Percentiles rank a stretch among this genome's conserved stretches.
Conservation (phyloP, 2,888 invertebrate species). For the Polydrusus tereticollis region DNA sequence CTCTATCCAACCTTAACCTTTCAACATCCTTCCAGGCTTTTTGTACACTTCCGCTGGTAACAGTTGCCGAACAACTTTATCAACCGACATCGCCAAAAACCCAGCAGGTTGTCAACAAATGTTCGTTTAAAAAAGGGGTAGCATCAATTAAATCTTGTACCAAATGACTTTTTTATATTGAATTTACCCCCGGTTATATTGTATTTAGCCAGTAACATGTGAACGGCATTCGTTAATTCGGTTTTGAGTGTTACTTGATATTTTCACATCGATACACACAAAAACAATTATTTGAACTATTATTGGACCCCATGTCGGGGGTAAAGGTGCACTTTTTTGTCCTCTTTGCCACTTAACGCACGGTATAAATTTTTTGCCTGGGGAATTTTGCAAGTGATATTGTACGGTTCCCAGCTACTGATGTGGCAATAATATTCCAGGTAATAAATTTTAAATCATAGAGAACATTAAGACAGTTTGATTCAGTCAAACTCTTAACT, state of each 20-base stretch:
- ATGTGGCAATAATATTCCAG: conserved; percentile 31
- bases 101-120: conserved; percentile 55
- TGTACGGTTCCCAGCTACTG: conserved; percentile 28
- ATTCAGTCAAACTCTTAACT: too few relatives aligned
- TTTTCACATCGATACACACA: conserved; percentile 56
- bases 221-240: conserved; percentile 44
- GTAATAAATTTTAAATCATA: too few relatives aligned
- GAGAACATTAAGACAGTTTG: too few relatives aligned
- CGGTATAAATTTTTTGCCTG: conserved; percentile 22
- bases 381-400: conserved; percentile 40
- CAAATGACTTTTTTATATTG: conserved; percentile 55
- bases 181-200: conserved; percentile 39
- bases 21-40: conserved; percentile 40
- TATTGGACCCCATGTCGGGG: conserved; percentile 38
- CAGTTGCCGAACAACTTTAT: conserved; percentile 44
- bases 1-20: conserved; percentile 31
- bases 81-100: conserved; percentile 41
- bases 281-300: conserved; percentile 50
- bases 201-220: conserved; percentile 45
- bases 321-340: conserved; percentile 30
- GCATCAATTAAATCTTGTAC: conserved; percentile 51
- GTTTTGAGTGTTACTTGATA: conserved; percentile 55
- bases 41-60: conserved; percentile 32
- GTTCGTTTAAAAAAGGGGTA: conserved; percentile 51
- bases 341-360: conserved; percentile 4